These are phyloP conservation scores for Meda fulgida DNA, from an alignment of 2,797 vertebrate genomes.

Conservation along the genomic window DNA sequence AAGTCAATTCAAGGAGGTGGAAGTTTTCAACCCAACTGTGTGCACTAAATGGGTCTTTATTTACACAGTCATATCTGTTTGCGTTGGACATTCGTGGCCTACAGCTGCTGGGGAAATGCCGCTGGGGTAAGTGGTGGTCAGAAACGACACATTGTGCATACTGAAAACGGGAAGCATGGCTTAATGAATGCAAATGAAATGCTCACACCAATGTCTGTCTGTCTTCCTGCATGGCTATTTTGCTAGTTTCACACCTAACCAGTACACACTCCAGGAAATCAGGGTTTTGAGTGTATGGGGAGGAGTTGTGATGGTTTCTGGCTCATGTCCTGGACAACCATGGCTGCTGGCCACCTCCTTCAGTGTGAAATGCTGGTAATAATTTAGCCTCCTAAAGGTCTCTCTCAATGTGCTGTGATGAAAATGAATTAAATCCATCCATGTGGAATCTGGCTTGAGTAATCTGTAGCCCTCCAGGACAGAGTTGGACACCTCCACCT, in stretches of 20 bases:
- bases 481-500: constrained; percentile 23
- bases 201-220: background rate
- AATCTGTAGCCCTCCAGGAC: constrained; percentile 20
- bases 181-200: constrained; percentile 7
- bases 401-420: constrained; percentile 6
- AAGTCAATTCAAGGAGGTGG: background rate
- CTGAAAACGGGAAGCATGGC: constrained; percentile 30
- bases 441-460: constrained; percentile 45
- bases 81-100: background rate
- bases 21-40: constrained; percentile 10
- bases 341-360: constrained; percentile 38
- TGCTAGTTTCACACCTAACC: constrained; percentile 8
- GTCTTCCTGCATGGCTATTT: constrained; percentile 39
- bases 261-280: background rate
- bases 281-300: constrained; percentile 4
- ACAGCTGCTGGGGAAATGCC: constrained; percentile 37
- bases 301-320: constrained; percentile 32
- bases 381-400: constrained; percentile 34
- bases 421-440: constrained; percentile 15
- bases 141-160: constrained; percentile 9
- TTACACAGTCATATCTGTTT: constrained; percentile 9
- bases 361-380: constrained; percentile 40
- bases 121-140: constrained; percentile 4
- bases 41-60: constrained; percentile 43
- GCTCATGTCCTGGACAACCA: constrained; percentile 9